phyloP scores from a whole-genome alignment of 2,888 invertebrate genomes.

The Microctonus aethiopoides region DNA sequence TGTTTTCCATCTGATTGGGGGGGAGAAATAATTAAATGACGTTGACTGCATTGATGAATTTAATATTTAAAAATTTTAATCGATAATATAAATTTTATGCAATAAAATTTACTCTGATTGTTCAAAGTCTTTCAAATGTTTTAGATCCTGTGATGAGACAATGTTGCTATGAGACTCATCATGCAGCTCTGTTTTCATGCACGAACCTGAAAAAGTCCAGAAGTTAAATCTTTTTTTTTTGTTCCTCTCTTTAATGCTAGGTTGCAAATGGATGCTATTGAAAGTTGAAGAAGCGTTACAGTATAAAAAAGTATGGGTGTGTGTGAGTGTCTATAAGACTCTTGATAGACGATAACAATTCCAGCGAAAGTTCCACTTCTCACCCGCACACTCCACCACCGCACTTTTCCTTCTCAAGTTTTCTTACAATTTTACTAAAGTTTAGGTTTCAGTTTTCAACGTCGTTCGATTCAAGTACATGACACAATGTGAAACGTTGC shows the following conservation, averaged over 20 bases:
- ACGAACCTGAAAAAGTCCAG: constrained; percentile 21
- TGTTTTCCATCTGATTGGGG: constrained; percentile 15
- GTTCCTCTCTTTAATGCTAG: not conserved
- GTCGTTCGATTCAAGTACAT: constrained; percentile 14
- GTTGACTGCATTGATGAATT: not conserved
- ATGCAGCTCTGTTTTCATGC: constrained; percentile 5
- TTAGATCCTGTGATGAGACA: not conserved
- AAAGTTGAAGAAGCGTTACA: not conserved
- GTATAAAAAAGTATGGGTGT: not conserved
- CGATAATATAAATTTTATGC: not conserved
- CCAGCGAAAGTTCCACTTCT: constrained; percentile 1
- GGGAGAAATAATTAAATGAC: not conserved
- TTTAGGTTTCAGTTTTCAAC: constrained; percentile 19
- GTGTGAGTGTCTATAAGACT: not conserved
- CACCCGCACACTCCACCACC: not conserved
- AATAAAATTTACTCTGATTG: constrained; percentile 17
- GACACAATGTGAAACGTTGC: not conserved
- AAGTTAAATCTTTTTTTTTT: not conserved
- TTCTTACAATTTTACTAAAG: constrained; percentile 12
- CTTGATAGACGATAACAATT: not conserved
- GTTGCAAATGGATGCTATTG: constrained; percentile 3
- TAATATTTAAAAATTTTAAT: not conserved
- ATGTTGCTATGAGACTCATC: not conserved
- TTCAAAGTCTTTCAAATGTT: constrained; percentile 19
- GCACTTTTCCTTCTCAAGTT: not conserved